Evolutionary conservation across 2,888 invertebrate species (phyloP).

Genomic region (Thereva unica): DNA sequence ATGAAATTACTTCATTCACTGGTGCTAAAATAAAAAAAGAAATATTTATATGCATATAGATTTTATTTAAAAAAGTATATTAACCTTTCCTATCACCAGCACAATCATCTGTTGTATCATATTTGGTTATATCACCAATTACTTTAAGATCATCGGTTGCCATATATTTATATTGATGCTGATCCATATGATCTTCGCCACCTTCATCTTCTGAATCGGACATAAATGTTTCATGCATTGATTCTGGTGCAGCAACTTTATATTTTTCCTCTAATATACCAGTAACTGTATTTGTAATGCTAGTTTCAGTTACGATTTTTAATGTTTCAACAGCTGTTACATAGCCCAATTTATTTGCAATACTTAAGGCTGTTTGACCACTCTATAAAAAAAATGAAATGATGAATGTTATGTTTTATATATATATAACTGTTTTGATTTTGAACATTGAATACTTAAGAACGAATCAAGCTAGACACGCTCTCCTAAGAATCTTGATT

Average conservation of each 20-base stretch:
- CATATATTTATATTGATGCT: slow-evolving; percentile 76
- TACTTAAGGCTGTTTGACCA: slow-evolving; percentile 95
- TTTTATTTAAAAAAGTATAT: neutral
- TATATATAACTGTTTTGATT: neutral
- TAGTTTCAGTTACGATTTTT: slow-evolving; percentile 85
- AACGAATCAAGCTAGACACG: too few species aligned
- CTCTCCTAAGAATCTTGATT: too few species aligned
- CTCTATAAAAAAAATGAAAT: slow-evolving; percentile 67
- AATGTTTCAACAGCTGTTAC: slow-evolving; percentile 97
- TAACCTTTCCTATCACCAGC: slow-evolving; percentile 52
- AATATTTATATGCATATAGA: neutral
- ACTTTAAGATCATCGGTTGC: slow-evolving; percentile 81
- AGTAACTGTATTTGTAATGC: slow-evolving; percentile 64
- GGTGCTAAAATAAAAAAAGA: slow-evolving; percentile 9
- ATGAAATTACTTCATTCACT: slow-evolving; percentile 44
- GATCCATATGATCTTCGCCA: slow-evolving; percentile 70
- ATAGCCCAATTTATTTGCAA: slow-evolving; percentile 95
- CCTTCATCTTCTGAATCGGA: slow-evolving; percentile 99
- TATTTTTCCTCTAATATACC: slow-evolving; percentile 83
- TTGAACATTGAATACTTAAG: too few species aligned
- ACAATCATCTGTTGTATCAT: slow-evolving; percentile 69
- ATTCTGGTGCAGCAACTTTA: slow-evolving; percentile 95
- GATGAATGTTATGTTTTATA: slow-evolving; percentile 7
- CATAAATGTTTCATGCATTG: slow-evolving; percentile 98
- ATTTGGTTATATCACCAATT: slow-evolving; percentile 73